Evolutionary conservation across 1,140 invertebrate genomes (phyloP).

Genomic region (Pseudomyrmex sp.): DNA sequence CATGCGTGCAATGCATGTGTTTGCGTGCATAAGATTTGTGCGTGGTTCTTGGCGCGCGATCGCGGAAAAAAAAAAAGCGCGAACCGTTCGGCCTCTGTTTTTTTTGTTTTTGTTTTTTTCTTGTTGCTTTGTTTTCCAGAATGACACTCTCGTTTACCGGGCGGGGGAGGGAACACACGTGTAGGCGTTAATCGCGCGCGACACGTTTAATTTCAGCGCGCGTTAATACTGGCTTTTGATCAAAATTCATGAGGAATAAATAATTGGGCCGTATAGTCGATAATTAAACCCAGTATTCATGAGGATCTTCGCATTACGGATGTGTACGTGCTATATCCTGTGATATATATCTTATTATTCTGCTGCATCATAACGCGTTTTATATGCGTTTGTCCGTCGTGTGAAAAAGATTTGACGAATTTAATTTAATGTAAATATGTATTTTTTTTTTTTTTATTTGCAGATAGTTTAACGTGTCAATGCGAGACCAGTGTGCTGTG

Average conservation of each 20-base stretch:
- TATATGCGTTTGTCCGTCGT: no score
- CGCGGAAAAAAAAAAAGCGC: conserved; percentile 21
- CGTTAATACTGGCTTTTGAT: conserved; percentile 29
- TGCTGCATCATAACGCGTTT: no score
- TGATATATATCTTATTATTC: not conserved
- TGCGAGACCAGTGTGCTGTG: no score
- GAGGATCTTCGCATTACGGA: not conserved
- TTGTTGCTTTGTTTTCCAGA: conserved; percentile 16
- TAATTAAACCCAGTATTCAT: conserved; percentile 46
- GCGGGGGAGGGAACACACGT: not conserved
- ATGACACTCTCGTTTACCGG: conserved; percentile 45
- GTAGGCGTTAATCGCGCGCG: conserved; percentile 37
- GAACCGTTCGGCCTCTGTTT: no score
- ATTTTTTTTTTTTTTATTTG: no score
- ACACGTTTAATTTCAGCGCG: conserved; percentile 46
- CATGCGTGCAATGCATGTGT: no score
- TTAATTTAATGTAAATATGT: no score
- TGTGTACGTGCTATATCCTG: conserved; percentile 21
- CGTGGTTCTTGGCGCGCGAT: conserved; percentile 23
- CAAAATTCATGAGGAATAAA: conserved; percentile 56
- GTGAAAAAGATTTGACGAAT: no score
- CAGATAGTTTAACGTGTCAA: no score
- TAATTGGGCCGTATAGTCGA: conserved; percentile 33
- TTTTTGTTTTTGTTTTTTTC: no score
- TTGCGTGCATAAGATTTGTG: no score